phyloP scores from a whole-genome alignment of 2,888 invertebrate species.

The Drosophila borborema region DNA sequence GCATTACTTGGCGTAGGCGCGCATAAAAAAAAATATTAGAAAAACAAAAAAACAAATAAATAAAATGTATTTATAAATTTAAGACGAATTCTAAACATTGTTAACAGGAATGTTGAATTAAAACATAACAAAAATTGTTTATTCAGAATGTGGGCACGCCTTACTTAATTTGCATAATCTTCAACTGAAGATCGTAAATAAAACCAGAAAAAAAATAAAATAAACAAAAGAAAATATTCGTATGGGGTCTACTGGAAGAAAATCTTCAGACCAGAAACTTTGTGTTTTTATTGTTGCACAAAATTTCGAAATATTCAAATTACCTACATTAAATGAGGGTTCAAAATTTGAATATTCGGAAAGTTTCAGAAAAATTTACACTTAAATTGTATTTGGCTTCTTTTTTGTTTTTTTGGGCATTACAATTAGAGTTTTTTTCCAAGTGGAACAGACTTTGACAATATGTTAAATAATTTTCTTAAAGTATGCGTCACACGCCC shows the following conservation, averaged over 20 bases:
- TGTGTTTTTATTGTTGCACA: constrained; percentile 21
- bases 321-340: not conserved
- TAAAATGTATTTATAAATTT: constrained; percentile 47
- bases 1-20: constrained; percentile 58
- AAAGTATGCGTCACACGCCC: not conserved
- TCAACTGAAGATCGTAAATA: constrained; percentile 28
- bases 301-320: constrained; percentile 9
- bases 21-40: not conserved
- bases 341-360: not conserved
- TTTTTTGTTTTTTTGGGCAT: not conserved
- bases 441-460: not conserved
- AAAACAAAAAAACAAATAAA: not conserved
- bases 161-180: constrained; percentile 44
- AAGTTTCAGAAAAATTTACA: not conserved
- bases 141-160: constrained; percentile 39
- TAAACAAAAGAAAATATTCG: not conserved
- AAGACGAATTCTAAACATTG: constrained; percentile 11
- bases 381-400: not conserved
- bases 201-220: not conserved
- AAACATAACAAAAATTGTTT: constrained; percentile 18
- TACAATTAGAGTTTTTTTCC: not conserved
- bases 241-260: not conserved
- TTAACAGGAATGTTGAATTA: not conserved
- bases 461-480: not conserved
- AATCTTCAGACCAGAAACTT: constrained; percentile 23